phyloP scores from a whole-genome alignment of 53 echinoderm and acorn worm genomes.

The Luidia sarsii region DNA sequence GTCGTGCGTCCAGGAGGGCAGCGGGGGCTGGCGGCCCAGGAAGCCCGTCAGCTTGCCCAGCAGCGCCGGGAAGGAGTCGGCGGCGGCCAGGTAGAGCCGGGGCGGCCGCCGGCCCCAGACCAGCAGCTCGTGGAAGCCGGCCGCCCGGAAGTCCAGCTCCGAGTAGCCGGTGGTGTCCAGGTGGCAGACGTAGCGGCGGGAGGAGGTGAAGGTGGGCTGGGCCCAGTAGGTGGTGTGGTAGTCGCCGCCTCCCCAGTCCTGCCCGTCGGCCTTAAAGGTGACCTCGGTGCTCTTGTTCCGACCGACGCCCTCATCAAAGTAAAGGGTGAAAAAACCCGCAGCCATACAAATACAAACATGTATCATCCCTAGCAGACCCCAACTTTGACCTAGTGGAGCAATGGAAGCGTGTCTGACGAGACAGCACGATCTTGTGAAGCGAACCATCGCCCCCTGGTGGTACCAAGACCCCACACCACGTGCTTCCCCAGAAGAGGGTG shows the following conservation, averaged over 20 bases:
- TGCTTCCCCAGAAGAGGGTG: no score
- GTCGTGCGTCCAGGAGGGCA: constrained; percentile 84
- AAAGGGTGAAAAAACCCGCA: no score
- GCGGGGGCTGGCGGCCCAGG: constrained; percentile 77
- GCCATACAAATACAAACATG: no score
- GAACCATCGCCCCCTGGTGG: no score
- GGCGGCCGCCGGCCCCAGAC: constrained; percentile 63
- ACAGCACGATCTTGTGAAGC: no score
- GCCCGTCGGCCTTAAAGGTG: constrained; percentile 70
- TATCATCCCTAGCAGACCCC: no score
- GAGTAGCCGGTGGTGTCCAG: constrained; percentile 72
- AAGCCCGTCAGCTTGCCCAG: constrained; percentile 61
- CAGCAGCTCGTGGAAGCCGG: constrained; percentile 80
- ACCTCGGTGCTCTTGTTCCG: constrained; percentile 73
- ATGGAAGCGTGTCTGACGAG: no score
- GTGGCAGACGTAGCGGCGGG: constrained; percentile 81
- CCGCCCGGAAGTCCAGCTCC: constrained; percentile 78
- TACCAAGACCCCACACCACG: no score
- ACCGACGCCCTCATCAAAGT: constrained; percentile 99
- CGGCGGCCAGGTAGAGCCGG: constrained; percentile 56
- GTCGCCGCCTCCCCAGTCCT: constrained; percentile 83
- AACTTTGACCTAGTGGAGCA: no score
- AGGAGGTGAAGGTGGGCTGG: constrained; percentile 94
- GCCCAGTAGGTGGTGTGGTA: constrained; percentile 96
- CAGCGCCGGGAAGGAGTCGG: constrained; percentile 59